Base-by-base conservation (phyloP, 37 sponge, comb jelly and placozoan species). In the Cliona cf. orientalis region DNA sequence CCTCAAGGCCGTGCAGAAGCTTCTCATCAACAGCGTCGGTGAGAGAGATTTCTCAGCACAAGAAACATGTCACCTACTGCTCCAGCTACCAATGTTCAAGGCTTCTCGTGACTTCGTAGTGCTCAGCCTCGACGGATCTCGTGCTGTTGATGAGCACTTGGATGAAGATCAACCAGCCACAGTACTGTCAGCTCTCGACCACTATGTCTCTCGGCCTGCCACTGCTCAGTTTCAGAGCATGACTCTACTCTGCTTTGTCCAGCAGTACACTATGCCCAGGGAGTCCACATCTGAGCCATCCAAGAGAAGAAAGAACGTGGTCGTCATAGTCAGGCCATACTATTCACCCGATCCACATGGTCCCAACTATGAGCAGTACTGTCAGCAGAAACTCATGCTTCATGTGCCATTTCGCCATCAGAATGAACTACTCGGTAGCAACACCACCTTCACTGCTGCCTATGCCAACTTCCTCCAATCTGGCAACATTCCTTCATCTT, bases 301-400 rank as follows among this genome's bases (percentile, higher is more conserved):
- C 34, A 38, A 33, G 46, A 39, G 74, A 9, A 38, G 29, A 14
- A 86, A 71, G 53, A 56, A 14, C 28, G 58, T 43, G 2, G 66
- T 86, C 2, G 80, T 86, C 22, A 72, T 79, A 53, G 53, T 79
- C n/a, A n/a, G n/a, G n/a, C n/a, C n/a, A n/a, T 88, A 88, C 53
- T 75, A 60, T 26, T 78, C 89, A n/a, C 77, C 82, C 25, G 89
- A 88, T 37, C 71, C 76, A 2, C 58, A 46, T 76, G 78, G 82
- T 3, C 78, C 65, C 22, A 74, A 81, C 19, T 88, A 74, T 76
- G 82, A 88, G 45, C 71, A 78, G 55, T 83, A 89, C 72, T 89
- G 89, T 36, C 68, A 59, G 43, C 78, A 89, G 25, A 76, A 69
- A 55, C 39, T 89, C 38, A 89, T 89, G 89, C 42, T 69, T 46